These are phyloP conservation scores for Coluber constrictor DNA, from an alignment of 2,797 vertebrate species.

Conservation along the genomic window DNA sequence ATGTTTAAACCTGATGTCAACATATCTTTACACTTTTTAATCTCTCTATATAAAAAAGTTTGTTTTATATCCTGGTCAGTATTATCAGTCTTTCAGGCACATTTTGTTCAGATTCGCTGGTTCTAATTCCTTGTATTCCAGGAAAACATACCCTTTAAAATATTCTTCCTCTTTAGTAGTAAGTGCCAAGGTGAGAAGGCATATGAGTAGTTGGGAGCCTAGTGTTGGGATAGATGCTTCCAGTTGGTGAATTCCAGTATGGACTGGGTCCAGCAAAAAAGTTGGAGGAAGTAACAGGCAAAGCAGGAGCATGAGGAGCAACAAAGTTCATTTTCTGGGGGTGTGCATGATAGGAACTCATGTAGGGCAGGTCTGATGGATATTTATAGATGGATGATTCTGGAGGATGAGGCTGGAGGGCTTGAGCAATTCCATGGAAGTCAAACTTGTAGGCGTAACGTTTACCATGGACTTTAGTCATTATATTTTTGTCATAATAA, in stretches of 20 bases:
- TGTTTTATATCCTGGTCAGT: conserved; percentile 50
- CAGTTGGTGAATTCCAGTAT: conserved; percentile 86
- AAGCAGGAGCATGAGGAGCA: conserved; percentile 76
- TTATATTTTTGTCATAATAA: conserved; percentile 92
- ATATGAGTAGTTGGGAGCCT: conserved; percentile 83
- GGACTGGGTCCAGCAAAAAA: conserved; percentile 82
- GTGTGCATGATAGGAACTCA: conserved; percentile 84
- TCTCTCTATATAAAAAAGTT: conserved; percentile 51
- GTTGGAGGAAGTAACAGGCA: conserved; percentile 82
- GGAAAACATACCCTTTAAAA: conserved; percentile 46
- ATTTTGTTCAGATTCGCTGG: conserved; percentile 52
- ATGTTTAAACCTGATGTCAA: conserved; percentile 61
- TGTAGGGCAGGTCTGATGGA: conserved; percentile 83
- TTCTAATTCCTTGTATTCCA: conserved; percentile 36
- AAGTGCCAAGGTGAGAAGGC: conserved; percentile 85
- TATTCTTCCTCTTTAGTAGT: conserved; percentile 73
- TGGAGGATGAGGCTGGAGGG: conserved; percentile 83
- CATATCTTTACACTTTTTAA: conserved; percentile 60
- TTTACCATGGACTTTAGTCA: conserved; percentile 90
- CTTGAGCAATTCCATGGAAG: conserved; percentile 88
- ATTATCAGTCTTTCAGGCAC: conserved; percentile 66
- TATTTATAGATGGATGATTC: conserved; percentile 87
- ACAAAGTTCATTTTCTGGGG: conserved; percentile 91
- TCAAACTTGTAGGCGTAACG: conserved; percentile 89
- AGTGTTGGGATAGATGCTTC: conserved; percentile 81